phyloP scores from a whole-genome alignment of 2,113 vertebrate species.

The Cephalophus harveyi region DNA sequence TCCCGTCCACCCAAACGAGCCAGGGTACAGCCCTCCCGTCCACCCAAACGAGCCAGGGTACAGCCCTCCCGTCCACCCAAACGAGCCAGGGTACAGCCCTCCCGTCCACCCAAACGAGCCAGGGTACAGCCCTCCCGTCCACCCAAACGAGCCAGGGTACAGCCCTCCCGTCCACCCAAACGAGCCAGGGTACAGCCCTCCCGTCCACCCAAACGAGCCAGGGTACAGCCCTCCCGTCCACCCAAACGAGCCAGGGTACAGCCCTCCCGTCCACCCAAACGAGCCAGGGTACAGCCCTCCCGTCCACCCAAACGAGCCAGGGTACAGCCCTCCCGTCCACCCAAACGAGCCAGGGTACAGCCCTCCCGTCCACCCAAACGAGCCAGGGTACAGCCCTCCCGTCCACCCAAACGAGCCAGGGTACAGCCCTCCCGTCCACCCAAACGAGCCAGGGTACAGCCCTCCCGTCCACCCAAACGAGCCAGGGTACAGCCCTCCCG shows the following conservation, averaged over 20 bases:
- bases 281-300: accelerated
- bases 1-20: too few relatives aligned
- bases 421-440: accelerated
- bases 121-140: accelerated
- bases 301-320: too few relatives aligned
- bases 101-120: background rate
- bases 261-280: background rate
- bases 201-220: accelerated
- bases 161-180: accelerated
- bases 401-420: too few relatives aligned
- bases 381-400: background rate
- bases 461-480: accelerated
- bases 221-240: accelerated
- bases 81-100: too few relatives aligned
- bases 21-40: too few relatives aligned
- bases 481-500: accelerated
- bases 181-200: accelerated
- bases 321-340: accelerated
- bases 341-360: too few relatives aligned
- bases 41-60: too few relatives aligned
- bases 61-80: too few relatives aligned
- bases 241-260: background rate
- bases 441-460: too few relatives aligned
- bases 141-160: too few relatives aligned
- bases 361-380: accelerated